Evolutionary conservation across 1,140 invertebrate species (phyloP).

Genomic region (Helicoverpa zea): DNA sequence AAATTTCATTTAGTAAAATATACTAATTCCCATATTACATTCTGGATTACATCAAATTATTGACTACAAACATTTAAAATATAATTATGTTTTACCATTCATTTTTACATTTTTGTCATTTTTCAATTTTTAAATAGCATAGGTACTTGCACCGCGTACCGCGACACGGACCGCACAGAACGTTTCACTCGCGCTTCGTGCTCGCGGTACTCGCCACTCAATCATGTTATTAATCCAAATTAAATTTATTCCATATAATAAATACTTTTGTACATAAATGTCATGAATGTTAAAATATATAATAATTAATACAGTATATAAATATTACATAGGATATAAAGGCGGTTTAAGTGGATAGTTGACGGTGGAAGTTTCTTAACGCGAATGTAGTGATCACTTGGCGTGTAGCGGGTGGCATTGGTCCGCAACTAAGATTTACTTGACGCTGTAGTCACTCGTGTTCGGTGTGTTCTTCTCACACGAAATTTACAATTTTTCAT

Average conservation of each 20-base stretch:
- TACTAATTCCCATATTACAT: no score
- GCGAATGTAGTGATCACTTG: conserved; percentile 33
- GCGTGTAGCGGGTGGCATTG: conserved; percentile 23
- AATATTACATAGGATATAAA: neutral
- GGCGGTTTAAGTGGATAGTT: conserved; percentile 29
- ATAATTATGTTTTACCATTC: no score
- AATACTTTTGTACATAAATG: neutral
- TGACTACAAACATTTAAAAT: no score
- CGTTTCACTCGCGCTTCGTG: neutral
- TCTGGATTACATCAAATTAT: no score
- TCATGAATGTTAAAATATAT: neutral
- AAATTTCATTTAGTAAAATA: no score
- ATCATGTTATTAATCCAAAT: neutral
- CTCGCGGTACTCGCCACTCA: neutral
- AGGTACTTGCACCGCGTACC: no score
- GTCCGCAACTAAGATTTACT: conserved; percentile 4
- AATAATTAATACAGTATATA: neutral
- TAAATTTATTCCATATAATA: neutral
- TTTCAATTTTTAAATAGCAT: no score
- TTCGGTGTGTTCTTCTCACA: no score
- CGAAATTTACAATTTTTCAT: no score
- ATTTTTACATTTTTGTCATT: no score
- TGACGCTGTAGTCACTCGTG: conserved; percentile 5
- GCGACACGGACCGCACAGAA: neutral
- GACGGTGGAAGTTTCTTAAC: conserved; percentile 19